Evolutionary conservation across 2,797 vertebrate genomes (phyloP), one percentile per base, ranked within the genome.

Genomic region (Sphenopsis melanotis): DNA sequence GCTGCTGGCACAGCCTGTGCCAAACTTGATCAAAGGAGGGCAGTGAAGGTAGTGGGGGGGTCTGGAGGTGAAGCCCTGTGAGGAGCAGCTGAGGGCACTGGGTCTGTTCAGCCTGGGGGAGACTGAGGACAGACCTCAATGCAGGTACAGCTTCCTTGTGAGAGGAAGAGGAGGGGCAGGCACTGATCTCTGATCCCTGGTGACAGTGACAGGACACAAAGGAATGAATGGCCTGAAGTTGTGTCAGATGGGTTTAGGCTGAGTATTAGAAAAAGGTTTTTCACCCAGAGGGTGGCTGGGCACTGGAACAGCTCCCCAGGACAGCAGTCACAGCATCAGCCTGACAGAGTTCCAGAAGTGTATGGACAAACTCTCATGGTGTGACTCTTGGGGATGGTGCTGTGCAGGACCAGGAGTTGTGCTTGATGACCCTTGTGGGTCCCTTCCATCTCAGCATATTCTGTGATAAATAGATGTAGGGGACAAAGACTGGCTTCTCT

Each of bases 181-280:
- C 46, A 46, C n/a, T 24, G n/a, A 46, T 11, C n/a, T 24, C 53
- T 60, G 15, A 34, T 24, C 46, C 44, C 7, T 60, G 39, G 3
- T 12, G 22, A 13, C 83, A 39, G 9, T 4, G 83, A 53, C 71
- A 53, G 63, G 53, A 59, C 32, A 2, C 0, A 0, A 32, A 32
- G 27, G 27, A 26, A 66, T 4, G 27, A 27, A 66, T 4, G 39
- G 19, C 53, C 55, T 68, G n/a, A 76, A 46, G 39, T 0, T 34
- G 22, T 39, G 39, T 30, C 39, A n/a, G 12, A 39, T 3, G 15
- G 3, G 4, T 11, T 60, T 46, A 37, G n/a, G 20, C 3, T 24
- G 20, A 4, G 9, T 5, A 39, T 29, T 6, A 76, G 39, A 2
- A 14, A 20, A 68, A 39, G 16, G 2, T n/a, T 60, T 13, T 46